Base-by-base conservation (phyloP, 2,113 vertebrate species). In the Xyliphius kryptos region DNA sequence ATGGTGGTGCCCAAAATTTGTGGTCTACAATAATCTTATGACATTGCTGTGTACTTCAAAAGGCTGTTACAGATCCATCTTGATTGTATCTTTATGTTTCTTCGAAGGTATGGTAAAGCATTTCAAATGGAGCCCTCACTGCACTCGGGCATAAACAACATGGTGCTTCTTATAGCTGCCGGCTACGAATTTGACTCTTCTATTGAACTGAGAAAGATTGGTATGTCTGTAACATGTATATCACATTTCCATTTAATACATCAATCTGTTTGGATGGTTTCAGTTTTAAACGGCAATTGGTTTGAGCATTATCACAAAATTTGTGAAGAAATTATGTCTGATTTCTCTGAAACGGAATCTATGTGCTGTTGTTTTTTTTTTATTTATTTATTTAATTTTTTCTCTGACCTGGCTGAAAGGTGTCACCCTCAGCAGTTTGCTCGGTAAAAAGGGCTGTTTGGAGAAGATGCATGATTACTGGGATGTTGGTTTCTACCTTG, bases 401-500 rank as follows among this genome's bases (percentile, higher is more conserved):
- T 43, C 10, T 16, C 41, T 71, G 12, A 12, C 41, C 32, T 44
- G 22, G 19, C 3, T 15, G 54, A 6, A 67, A 97, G 93, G 92
- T 41, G 84, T 92, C 79, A 92, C 90, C 57, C 68, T 97, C 62
- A 93, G 85, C 81, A 89, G 82, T 43, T 78, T 95, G 70, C 82
- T 95, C 7, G 91, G 91, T 14, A 81, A 89, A 40, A 94, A 93
- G 74, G 93, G 93, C 52, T 88, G 83, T 57, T 73, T 87, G 71
- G 92, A 88, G 82, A 93, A 92, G 81, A 91, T 95, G 90, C 82
- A 81, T 47, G 85, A 89, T 64, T 97, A 97, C 80, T 95, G 93
- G 92, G 92, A 97, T 4, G 92, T 93, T 1, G 93, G 93, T 5
- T 94, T 95, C 74, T 95, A 89, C 74, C 81, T 97, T 1, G 93